Conservation (phyloP, 2,797 vertebrate species). For the Nannoperca australis region DNA sequence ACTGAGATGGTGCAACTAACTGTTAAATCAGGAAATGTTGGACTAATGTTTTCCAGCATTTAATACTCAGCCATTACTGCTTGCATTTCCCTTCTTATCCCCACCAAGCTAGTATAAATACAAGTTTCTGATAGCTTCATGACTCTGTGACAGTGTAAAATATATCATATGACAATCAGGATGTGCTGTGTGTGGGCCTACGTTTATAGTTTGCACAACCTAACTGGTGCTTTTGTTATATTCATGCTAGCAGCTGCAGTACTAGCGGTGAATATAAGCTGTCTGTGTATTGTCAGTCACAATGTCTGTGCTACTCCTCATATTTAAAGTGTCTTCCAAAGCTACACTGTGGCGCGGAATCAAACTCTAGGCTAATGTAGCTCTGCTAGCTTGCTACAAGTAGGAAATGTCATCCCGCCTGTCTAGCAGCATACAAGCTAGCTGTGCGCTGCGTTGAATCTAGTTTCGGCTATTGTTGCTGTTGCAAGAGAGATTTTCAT, state of each 20-base stretch:
- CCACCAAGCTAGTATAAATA: not conserved
- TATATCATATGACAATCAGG: not conserved
- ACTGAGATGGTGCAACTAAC: too few relatives aligned
- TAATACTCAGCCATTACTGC: too few relatives aligned
- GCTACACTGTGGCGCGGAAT: not conserved
- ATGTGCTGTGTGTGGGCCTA: not conserved
- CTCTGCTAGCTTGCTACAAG: not conserved
- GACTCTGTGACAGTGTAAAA: not conserved
- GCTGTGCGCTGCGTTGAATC: not conserved
- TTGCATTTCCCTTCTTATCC: too few relatives aligned
- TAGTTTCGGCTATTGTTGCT: constrained; percentile 10
- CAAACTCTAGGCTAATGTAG: not conserved
- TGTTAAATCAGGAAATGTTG: not conserved
- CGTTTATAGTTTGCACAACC: constrained; percentile 1
- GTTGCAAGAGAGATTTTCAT: constrained; percentile 20
- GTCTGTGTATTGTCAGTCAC: not conserved
- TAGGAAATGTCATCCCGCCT: not conserved
- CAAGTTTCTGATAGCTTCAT: not conserved
- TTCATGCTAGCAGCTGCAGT: constrained; percentile 19
- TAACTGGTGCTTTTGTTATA: constrained; percentile 5
- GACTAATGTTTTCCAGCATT: constrained; percentile 5
- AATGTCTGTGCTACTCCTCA: not conserved
- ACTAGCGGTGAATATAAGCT: not conserved
- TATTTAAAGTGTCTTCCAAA: constrained; percentile 16
- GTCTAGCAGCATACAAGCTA: not conserved